phyloP scores from a whole-genome alignment of 1,140 invertebrate species.

The Conus betulinus region DNA sequence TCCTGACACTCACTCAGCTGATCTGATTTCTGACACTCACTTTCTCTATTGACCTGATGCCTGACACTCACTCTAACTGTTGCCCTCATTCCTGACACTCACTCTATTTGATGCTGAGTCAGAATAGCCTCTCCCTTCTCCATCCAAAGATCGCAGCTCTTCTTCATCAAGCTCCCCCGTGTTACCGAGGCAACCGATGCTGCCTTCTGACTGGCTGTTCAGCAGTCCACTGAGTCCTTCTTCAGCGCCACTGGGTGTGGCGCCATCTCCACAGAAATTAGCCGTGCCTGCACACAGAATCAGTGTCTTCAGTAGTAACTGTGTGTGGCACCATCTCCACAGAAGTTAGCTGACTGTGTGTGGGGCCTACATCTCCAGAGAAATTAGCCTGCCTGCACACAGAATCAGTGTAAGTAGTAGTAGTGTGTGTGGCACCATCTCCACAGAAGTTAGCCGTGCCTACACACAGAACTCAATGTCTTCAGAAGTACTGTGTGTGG shows the following conservation, averaged over 20 bases:
- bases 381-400: no score
- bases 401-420: no score
- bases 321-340: no score
- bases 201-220: slow-evolving; percentile 42
- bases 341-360: slow-evolving; percentile 41
- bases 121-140: slow-evolving; percentile 78
- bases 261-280: slow-evolving; percentile 75
- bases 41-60: no score
- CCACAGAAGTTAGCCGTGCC: no score
- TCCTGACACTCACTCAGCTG: no score
- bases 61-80: not conserved
- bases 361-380: no score
- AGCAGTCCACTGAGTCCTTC: slow-evolving; percentile 75
- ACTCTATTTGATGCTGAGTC: slow-evolving; percentile 77
- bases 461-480: no score
- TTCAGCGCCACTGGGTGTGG: slow-evolving; percentile 75
- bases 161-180: slow-evolving; percentile 65
- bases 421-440: no score
- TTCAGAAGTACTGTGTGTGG: no score
- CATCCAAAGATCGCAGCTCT: slow-evolving; percentile 74
- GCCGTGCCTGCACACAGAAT: slow-evolving; percentile 76
- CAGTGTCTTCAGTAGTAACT: not conserved
- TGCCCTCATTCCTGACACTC: not conserved
- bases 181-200: slow-evolving; percentile 70
- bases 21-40: no score